These are phyloP conservation scores for Drosophila seclusa DNA, from an alignment of 2,888 invertebrate species.

Conservation along the genomic window DNA sequence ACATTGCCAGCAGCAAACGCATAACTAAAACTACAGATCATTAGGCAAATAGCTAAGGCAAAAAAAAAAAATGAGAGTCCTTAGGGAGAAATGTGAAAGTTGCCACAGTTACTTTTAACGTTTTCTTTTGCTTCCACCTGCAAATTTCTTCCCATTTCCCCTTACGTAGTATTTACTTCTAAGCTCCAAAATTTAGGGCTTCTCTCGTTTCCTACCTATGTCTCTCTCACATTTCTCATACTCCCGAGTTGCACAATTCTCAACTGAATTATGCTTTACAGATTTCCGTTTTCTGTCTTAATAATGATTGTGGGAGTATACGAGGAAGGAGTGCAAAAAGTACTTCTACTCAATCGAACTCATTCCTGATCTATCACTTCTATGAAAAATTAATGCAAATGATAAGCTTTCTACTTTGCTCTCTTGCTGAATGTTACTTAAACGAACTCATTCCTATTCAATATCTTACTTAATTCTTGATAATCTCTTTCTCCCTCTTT, in stretches of 20 bases:
- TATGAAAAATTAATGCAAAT: background rate
- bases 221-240: background rate
- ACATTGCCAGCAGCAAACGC: conserved; percentile 24
- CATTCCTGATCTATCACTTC: background rate
- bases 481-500: background rate
- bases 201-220: background rate
- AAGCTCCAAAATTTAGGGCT: background rate
- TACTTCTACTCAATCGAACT: background rate
- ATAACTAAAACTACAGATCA: conserved; percentile 28
- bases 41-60: conserved; percentile 35
- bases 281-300: background rate
- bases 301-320: background rate
- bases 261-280: background rate
- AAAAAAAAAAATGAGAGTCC: background rate
- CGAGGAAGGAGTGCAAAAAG: background rate
- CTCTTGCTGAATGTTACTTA: background rate
- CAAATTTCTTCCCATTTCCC: background rate
- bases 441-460: background rate
- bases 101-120: background rate
- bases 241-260: background rate
- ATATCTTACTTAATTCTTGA: background rate
- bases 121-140: too few species aligned
- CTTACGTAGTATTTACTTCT: background rate
- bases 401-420: background rate
- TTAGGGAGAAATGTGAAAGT: background rate